Conservation (phyloP, 2,113 vertebrate species). For the Alouatta palliata region DNA sequence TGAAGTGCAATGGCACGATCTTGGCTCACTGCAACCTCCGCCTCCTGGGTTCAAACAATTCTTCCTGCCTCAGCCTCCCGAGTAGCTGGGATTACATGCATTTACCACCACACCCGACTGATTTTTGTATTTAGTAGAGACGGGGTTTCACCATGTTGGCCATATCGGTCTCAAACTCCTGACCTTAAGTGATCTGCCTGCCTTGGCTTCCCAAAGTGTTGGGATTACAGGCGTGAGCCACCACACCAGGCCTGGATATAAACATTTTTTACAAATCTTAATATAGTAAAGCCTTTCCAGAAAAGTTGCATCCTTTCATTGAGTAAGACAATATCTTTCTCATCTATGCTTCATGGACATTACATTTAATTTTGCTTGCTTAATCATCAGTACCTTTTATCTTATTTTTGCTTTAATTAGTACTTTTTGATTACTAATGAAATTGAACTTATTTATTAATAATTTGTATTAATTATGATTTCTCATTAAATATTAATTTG, state of each 20-base stretch:
- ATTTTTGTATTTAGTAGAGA: too few relatives aligned
- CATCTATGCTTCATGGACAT: background rate
- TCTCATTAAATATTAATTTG: conserved; percentile 24
- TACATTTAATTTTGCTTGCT: background rate
- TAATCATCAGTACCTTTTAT: background rate
- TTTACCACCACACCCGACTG: too few relatives aligned
- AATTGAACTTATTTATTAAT: background rate
- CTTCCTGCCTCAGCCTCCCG: too few relatives aligned
- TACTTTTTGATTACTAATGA: background rate
- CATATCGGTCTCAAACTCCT: too few relatives aligned
- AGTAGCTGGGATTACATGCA: too few relatives aligned
- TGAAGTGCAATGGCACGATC: too few relatives aligned
- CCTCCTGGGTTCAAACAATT: too few relatives aligned
- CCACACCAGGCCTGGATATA: background rate
- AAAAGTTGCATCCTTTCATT: background rate
- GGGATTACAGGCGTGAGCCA: too few relatives aligned
- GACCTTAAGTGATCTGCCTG: too few relatives aligned
- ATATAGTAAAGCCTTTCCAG: background rate
- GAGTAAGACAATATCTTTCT: background rate
- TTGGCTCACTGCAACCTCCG: too few relatives aligned
- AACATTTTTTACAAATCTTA: background rate
- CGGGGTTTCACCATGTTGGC: too few relatives aligned
- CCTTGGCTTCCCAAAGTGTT: too few relatives aligned
- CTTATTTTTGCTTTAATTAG: conserved; percentile 13
- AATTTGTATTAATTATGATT: background rate